phyloP scores from a whole-genome alignment of 2,113 vertebrate genomes.

The Pygoscelis antarcticus region DNA sequence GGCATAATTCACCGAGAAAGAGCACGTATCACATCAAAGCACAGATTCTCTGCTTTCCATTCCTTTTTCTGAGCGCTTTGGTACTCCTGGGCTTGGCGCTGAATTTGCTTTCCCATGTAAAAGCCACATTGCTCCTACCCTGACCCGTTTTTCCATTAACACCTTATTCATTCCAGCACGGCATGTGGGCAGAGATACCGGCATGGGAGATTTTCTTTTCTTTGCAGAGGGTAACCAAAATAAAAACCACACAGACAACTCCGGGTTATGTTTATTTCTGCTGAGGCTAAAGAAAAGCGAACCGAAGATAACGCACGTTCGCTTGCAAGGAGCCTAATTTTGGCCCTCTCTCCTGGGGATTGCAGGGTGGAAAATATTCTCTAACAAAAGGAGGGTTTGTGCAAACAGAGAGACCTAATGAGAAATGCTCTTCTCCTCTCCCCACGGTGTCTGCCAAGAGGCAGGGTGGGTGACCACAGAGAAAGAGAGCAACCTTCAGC shows the following conservation, averaged over 20 bases:
- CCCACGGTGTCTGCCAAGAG: slow-evolving; percentile 53
- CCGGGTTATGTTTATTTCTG: neutral
- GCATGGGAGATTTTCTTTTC: neutral
- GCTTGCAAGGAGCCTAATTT: slow-evolving; percentile 29
- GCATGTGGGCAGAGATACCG: neutral
- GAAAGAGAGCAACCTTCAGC: slow-evolving; percentile 50
- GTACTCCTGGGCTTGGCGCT: neutral
- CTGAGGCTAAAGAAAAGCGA: neutral
- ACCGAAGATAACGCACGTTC: slow-evolving; percentile 9
- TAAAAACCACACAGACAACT: neutral
- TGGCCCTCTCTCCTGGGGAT: slow-evolving; percentile 21
- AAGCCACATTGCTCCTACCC: neutral
- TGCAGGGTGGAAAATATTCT: slow-evolving; percentile 59
- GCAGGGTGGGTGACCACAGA: slow-evolving; percentile 70
- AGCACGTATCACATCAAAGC: neutral
- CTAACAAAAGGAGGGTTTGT: slow-evolving; percentile 69
- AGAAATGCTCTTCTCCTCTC: slow-evolving; percentile 19
- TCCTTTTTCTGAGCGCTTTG: neutral
- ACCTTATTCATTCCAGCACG: neutral
- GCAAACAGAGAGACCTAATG: slow-evolving; percentile 51
- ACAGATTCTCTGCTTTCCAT: neutral
- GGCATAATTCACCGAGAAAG: neutral
- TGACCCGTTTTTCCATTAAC: neutral
- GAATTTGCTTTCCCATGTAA: neutral
- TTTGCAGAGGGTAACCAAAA: neutral